Conservation (phyloP, 2,797 vertebrate genomes). For the Astyanax mexicanus region DNA sequence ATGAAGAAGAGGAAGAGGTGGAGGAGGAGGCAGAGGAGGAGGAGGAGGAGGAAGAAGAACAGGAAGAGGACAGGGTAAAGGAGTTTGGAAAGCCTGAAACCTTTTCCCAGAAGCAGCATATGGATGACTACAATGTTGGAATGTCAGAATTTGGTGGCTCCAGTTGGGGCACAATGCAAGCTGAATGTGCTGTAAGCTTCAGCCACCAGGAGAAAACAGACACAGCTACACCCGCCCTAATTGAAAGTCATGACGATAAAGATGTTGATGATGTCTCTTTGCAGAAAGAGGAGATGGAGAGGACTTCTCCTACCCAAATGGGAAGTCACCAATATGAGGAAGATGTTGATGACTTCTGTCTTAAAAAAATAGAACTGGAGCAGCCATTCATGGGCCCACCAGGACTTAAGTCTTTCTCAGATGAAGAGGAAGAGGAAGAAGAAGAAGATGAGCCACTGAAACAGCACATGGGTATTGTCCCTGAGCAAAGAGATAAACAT, state of each 20-base stretch:
- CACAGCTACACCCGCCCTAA: conserved; percentile 12
- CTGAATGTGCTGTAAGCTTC: conserved; percentile 36
- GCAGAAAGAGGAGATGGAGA: conserved; percentile 1
- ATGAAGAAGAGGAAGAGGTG: conserved; percentile 74
- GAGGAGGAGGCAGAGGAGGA: conserved; percentile 72
- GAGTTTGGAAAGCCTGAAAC: conserved; percentile 59
- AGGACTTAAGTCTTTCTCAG: conserved; percentile 77
- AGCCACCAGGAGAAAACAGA: conserved; percentile 34
- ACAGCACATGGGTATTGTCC: conserved; percentile 74
- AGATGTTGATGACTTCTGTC: not conserved
- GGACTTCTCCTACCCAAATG: not conserved
- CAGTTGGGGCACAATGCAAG: conserved; percentile 22
- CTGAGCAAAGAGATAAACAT: conserved; percentile 69
- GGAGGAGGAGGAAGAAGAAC: conserved; percentile 65
- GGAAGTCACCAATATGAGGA: conserved; percentile 5
- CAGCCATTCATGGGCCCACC: conserved; percentile 73
- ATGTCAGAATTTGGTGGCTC: conserved; percentile 31
- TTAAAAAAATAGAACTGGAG: conserved; percentile 2
- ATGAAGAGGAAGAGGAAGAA: conserved; percentile 73
- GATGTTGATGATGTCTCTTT: not conserved
- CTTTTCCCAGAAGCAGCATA: conserved; percentile 9
- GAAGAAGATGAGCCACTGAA: conserved; percentile 69
- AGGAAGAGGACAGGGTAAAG: conserved; percentile 64
- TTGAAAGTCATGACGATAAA: conserved; percentile 4
- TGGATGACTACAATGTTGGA: conserved; percentile 26